These are phyloP conservation scores for Phasia obesa DNA, from an alignment of 2,888 invertebrate genomes.

Conservation along the genomic window DNA sequence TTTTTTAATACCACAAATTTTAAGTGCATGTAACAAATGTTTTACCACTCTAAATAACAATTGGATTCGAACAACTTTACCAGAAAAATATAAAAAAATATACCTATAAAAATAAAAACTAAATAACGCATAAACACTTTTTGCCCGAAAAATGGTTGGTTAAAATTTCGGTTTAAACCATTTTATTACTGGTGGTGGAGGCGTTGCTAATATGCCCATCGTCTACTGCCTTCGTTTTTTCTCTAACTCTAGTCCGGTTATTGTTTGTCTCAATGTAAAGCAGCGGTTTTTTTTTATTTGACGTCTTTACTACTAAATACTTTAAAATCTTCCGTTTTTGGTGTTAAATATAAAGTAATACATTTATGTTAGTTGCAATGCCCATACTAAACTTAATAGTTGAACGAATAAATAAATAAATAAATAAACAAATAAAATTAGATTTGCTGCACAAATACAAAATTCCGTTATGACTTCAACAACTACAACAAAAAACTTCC, in stretches of 20 bases:
- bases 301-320: conserved; percentile 66
- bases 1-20: conserved; percentile 57
- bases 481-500: conserved; percentile 38
- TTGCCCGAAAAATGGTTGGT: conserved; percentile 43
- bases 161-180: conserved; percentile 27
- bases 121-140: conserved; percentile 58
- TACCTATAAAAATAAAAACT: background rate
- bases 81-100: conserved; percentile 5
- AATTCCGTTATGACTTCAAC: conserved; percentile 43
- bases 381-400: conserved; percentile 1
- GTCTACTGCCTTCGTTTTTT: conserved; percentile 39
- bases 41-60: conserved; percentile 70
- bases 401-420: conserved; percentile 54
- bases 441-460: conserved; percentile 41
- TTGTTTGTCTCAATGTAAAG: conserved; percentile 40
- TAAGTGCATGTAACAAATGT: conserved; percentile 70
- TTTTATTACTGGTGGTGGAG: conserved; percentile 54
- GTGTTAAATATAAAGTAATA: conserved; percentile 60
- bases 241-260: conserved; percentile 3
- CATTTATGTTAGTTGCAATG: conserved; percentile 14
- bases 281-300: conserved; percentile 62
- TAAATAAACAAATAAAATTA: conserved; percentile 44
- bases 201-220: conserved; percentile 67
- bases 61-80: conserved; percentile 27
- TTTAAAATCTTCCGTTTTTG: conserved; percentile 67